phyloP scores from a whole-genome alignment of 2,888 invertebrate species.

The Notodonta ziczac region DNA sequence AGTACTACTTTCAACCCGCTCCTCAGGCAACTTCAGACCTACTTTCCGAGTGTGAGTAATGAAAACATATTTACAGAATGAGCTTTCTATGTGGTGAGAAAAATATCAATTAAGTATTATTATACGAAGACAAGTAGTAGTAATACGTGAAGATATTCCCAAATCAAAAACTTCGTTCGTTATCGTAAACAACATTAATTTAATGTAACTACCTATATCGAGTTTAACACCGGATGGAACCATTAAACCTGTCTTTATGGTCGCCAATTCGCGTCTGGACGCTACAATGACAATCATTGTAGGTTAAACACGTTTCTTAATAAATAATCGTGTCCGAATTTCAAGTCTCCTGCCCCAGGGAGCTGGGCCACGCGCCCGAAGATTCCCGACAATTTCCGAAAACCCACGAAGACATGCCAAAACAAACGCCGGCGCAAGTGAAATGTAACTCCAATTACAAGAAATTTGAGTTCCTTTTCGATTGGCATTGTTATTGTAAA shows the following conservation, averaged over 20 bases:
- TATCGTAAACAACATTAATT: conserved; percentile 42
- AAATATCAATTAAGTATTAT: too few species aligned
- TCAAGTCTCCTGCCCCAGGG: conserved; percentile 52
- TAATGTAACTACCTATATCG: conserved; percentile 26
- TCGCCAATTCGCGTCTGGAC: conserved; percentile 44
- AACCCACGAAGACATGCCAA: conserved; percentile 59
- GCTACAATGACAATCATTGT: conserved; percentile 56
- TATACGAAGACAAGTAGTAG: too few species aligned
- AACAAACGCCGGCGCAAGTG: conserved; percentile 30
- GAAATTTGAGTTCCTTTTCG: conserved; percentile 20
- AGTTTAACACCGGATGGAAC: conserved; percentile 46
- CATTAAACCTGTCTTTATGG: conserved; percentile 57
- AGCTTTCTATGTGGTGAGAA: too few species aligned
- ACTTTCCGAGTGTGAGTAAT: too few species aligned
- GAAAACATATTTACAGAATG: too few species aligned
- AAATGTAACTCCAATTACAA: conserved; percentile 19
- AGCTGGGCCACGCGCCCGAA: conserved; percentile 67
- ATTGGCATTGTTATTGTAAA: conserved; percentile 19
- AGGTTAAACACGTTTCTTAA: conserved; percentile 52
- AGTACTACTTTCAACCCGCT: too few species aligned
- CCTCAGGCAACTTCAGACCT: too few species aligned
- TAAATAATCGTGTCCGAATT: conserved; percentile 49
- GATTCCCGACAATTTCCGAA: conserved; percentile 57
- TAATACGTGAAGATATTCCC: too few species aligned
- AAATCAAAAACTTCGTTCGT: conserved; percentile 17